Evolutionary conservation across 1,140 invertebrate genomes (phyloP).

Genomic region (Drosophila takahashii): DNA sequence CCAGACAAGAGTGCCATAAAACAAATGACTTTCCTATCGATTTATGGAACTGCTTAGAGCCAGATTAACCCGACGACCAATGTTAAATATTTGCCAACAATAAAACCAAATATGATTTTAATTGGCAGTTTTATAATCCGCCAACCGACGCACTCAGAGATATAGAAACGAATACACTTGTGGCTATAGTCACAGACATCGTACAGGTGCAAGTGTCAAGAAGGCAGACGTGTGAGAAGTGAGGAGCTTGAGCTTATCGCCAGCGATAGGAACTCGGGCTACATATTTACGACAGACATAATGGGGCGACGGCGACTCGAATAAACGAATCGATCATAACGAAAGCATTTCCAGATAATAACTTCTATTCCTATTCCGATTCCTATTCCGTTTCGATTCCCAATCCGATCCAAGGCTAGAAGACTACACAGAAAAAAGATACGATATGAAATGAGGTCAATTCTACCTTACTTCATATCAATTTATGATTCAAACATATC

Average conservation of each 20-base stretch:
- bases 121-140: conserved; percentile 69
- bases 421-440: no score
- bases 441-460: no score
- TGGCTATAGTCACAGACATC: neutral
- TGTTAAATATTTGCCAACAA: conserved; percentile 10
- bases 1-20: conserved; percentile 31
- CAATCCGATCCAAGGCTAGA: conserved; percentile 8
- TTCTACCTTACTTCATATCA: no score
- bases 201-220: conserved; percentile 29
- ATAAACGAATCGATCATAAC: conserved; percentile 18
- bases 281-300: conserved; percentile 35
- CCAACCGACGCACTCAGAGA: conserved; percentile 10
- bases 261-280: conserved; percentile 38
- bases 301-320: conserved; percentile 21
- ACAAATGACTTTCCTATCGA: conserved; percentile 20
- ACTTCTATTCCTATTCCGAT: neutral
- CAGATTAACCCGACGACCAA: conserved; percentile 27
- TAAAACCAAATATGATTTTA: conserved; percentile 70
- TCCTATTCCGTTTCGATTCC: neutral
- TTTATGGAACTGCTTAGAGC: conserved; percentile 18
- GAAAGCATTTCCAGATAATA: conserved; percentile 40
- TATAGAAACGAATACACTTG: neutral
- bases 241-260: conserved; percentile 21
- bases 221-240: conserved; percentile 34
- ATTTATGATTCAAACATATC: no score